phyloP scores from a whole-genome alignment of 2,888 invertebrate genomes.

The Metacarcinus magister region DNA sequence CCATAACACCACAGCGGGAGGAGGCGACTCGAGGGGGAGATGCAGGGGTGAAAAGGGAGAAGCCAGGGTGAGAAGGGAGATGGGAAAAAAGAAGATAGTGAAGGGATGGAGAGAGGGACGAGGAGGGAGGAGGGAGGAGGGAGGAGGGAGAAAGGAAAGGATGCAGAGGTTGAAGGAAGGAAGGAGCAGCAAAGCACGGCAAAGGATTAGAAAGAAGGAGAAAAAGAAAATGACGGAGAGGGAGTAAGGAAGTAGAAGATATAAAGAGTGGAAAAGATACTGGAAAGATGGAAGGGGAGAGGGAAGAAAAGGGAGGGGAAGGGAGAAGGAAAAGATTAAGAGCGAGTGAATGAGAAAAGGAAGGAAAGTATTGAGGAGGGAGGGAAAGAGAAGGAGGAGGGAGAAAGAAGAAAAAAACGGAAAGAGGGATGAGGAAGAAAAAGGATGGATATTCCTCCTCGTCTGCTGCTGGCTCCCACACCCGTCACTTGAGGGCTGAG shows the following conservation, averaged over 20 bases:
- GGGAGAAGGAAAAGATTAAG: not conserved
- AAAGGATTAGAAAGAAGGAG: not conserved
- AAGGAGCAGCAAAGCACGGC: not conserved
- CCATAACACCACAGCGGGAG: constrained; percentile 57
- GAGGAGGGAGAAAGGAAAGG: not conserved
- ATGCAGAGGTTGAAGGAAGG: not conserved
- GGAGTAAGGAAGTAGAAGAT: no score
- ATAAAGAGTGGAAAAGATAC: not conserved
- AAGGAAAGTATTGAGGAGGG: not conserved
- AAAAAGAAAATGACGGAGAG: not conserved
- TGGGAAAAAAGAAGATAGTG: constrained; percentile 6
- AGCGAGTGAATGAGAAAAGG: not conserved
- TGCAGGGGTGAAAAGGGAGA: not conserved
- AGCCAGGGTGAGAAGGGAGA: not conserved
- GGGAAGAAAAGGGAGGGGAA: not conserved
- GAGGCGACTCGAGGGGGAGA: not conserved
- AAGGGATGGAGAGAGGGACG: not conserved
- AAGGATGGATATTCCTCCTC: not conserved
- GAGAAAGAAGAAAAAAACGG: not conserved
- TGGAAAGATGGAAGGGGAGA: not conserved
- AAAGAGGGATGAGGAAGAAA: not conserved
- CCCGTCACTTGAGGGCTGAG: not conserved
- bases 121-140: no score
- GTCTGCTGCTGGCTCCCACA: not conserved
- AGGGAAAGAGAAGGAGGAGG: not conserved